A percentile compares a stretch with the other conserved stretches of the same genome.
These are phyloP conservation scores for Ceramica pisi DNA, from an alignment of 2,888 invertebrate genomes.

Conservation along the genomic window DNA sequence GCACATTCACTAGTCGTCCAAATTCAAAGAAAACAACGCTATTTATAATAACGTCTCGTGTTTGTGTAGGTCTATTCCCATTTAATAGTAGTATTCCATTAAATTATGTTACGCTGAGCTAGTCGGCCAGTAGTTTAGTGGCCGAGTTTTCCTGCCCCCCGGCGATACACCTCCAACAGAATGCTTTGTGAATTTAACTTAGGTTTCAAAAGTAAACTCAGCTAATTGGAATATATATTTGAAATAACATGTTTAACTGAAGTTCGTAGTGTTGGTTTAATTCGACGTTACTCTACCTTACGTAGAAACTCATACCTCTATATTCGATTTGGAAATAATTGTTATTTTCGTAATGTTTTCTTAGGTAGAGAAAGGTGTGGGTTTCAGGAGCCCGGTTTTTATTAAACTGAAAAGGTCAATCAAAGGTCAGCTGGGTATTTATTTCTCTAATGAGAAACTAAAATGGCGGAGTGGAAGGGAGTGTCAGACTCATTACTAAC, in stretches of 20 bases:
- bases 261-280: constrained; percentile 64
- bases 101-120: constrained; percentile 71
- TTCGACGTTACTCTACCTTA: constrained; percentile 23
- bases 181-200: constrained; percentile 86
- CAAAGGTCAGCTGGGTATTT: background rate
- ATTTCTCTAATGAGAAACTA: background rate
- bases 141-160: constrained; percentile 70
- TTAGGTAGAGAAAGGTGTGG: constrained; percentile 6
- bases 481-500: too few relatives aligned
- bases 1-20: background rate
- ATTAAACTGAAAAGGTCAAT: constrained; percentile 6
- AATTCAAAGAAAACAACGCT: constrained; percentile 50
- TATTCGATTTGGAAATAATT: constrained; percentile 22
- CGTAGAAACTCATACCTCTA: background rate
- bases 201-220: constrained; percentile 84
- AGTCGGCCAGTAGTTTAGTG: constrained; percentile 76
- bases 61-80: constrained; percentile 69
- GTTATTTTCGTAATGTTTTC: constrained; percentile 33
- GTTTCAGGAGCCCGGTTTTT: background rate
- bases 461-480: too few relatives aligned
- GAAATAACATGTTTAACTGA: constrained; percentile 78
- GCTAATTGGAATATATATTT: constrained; percentile 88
- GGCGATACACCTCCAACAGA: constrained; percentile 81
- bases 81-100: constrained; percentile 69
- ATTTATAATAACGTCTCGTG: constrained; percentile 48